These are phyloP conservation scores for Apocheima hispidaria DNA, from an alignment of 2,888 invertebrate species.

Conservation along the genomic window DNA sequence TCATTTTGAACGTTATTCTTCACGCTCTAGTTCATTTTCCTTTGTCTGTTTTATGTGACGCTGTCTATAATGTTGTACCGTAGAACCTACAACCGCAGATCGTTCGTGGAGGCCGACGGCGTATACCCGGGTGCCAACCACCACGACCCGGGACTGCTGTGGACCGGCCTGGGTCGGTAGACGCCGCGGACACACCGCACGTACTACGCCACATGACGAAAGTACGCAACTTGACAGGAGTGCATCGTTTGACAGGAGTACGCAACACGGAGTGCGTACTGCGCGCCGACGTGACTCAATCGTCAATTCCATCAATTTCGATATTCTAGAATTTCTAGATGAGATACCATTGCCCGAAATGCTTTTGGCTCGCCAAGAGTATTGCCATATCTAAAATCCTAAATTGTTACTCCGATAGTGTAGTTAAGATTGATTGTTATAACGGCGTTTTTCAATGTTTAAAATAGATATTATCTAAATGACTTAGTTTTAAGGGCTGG, in stretches of 20 bases:
- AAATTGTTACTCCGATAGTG: not conserved
- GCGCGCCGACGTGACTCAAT: slow-evolving; percentile 26
- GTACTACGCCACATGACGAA: slow-evolving; percentile 3
- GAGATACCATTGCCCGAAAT: slow-evolving; percentile 51
- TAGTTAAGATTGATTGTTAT: not conserved
- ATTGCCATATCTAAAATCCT: slow-evolving; percentile 51
- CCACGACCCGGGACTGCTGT: slow-evolving; percentile 88
- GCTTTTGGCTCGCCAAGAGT: slow-evolving; percentile 55
- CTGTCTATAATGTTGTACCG: slow-evolving; percentile 67
- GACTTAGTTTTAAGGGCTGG: slow-evolving; percentile 3
- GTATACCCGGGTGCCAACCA: slow-evolving; percentile 87
- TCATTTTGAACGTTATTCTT: not conserved
- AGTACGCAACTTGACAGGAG: too few species aligned
- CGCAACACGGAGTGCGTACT: slow-evolving; percentile 16
- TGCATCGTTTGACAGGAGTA: not conserved
- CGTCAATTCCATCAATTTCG: slow-evolving; percentile 12
- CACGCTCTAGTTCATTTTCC: not conserved
- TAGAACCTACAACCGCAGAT: slow-evolving; percentile 87
- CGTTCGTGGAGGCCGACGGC: slow-evolving; percentile 85
- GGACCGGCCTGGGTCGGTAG: slow-evolving; percentile 88
- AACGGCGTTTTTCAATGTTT: not conserved
- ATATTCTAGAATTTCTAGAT: slow-evolving; percentile 16
- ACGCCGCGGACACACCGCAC: slow-evolving; percentile 38
- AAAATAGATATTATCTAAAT: not conserved
- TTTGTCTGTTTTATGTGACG: not conserved